Evolutionary conservation across 2,888 invertebrate species (phyloP).

Genomic region (Laothoe populi): DNA sequence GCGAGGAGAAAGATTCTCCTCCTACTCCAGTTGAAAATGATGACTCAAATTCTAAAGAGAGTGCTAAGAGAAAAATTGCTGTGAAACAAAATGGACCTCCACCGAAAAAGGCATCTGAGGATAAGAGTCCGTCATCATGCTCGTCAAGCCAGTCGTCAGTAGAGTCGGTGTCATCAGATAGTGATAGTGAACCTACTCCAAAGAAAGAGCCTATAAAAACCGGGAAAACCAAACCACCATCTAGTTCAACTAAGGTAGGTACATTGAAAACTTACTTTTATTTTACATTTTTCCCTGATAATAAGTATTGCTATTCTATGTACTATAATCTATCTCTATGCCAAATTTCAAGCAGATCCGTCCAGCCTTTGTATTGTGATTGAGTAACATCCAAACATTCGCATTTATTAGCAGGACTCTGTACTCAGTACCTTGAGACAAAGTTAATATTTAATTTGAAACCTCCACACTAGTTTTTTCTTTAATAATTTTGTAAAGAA

Average conservation of each 20-base stretch:
- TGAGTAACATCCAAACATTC: too few relatives aligned
- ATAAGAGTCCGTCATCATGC: conserved; percentile 75
- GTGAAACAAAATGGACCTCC: conserved; percentile 71
- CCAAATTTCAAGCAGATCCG: too few relatives aligned
- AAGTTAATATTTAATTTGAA: too few relatives aligned
- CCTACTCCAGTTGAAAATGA: conserved; percentile 61
- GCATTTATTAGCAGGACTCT: too few relatives aligned
- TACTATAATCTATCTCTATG: too few relatives aligned
- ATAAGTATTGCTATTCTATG: too few relatives aligned
- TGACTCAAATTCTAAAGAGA: conserved; percentile 65
- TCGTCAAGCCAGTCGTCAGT: conserved; percentile 77
- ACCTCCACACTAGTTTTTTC: too few relatives aligned
- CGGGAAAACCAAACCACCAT: conserved; percentile 66
- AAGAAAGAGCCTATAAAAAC: conserved; percentile 68
- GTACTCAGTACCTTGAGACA: too few relatives aligned
- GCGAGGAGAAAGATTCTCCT: conserved; percentile 65
- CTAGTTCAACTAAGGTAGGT: conserved; percentile 58
- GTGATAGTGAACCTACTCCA: conserved; percentile 67
- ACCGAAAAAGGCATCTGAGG: conserved; percentile 69
- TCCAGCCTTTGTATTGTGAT: too few relatives aligned
- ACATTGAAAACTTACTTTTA: neutral
- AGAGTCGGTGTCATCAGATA: conserved; percentile 76
- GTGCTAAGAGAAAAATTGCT: conserved; percentile 65
- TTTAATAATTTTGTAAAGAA: too few relatives aligned
- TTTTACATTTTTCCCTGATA: too few relatives aligned